Evolutionary conservation across 2,113 vertebrate species (phyloP).

Genomic region (Mustela nigripes): DNA sequence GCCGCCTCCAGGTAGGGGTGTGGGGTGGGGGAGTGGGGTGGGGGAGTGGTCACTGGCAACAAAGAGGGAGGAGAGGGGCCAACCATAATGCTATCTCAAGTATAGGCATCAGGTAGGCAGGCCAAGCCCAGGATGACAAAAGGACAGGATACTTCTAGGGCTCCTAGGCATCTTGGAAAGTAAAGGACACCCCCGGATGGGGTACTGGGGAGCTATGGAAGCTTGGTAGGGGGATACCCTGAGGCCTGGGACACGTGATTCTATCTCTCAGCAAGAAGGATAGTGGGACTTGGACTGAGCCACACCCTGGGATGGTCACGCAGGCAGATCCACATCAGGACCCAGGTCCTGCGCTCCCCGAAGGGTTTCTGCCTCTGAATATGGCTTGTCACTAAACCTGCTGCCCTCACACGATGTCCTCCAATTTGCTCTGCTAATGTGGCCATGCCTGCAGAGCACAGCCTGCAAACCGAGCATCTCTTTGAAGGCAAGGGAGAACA

Average conservation of each 20-base stretch:
- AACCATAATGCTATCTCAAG: background rate
- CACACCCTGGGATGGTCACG: background rate
- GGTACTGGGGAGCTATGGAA: background rate
- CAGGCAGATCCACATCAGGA: background rate
- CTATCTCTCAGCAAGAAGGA: background rate
- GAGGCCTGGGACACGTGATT: background rate
- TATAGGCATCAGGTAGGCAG: background rate
- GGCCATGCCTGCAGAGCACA: background rate
- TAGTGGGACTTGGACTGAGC: background rate
- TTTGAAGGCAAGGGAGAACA: conserved; percentile 2
- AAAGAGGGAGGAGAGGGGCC: background rate
- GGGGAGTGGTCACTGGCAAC: background rate
- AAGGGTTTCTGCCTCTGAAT: conserved; percentile 44
- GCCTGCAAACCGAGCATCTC: background rate
- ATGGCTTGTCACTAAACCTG: background rate
- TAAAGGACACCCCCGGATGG: background rate
- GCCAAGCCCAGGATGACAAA: background rate
- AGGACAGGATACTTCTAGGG: background rate
- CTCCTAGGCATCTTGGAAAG: background rate
- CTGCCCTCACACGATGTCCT: background rate
- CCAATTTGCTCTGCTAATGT: background rate
- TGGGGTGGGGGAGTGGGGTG: background rate
- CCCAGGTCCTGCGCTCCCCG: background rate
- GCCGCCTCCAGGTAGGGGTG: background rate
- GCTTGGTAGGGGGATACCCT: background rate